phyloP scores from a whole-genome alignment of 2,113 vertebrate genomes.

The Noturus placidus region DNA sequence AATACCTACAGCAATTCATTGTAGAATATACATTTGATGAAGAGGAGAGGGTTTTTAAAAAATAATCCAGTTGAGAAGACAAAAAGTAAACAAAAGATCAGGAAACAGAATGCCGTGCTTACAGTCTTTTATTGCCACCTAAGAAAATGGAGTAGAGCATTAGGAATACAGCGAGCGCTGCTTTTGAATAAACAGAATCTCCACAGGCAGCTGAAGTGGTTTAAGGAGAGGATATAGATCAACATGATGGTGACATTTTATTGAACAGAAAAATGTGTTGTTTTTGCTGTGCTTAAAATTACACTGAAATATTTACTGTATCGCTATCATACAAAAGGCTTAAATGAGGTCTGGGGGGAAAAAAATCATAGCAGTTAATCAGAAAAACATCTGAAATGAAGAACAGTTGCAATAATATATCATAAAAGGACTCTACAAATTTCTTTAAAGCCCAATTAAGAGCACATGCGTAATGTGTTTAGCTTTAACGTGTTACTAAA shows the following conservation, averaged over 20 bases:
- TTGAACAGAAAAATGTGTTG: constrained; percentile 81
- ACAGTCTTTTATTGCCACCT: constrained; percentile 94
- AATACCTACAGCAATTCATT: constrained; percentile 53
- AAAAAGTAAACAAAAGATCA: constrained; percentile 37
- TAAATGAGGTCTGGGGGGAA: constrained; percentile 21
- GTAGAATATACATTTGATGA: constrained; percentile 23
- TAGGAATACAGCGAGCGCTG: constrained; percentile 77
- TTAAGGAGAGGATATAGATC: constrained; percentile 64
- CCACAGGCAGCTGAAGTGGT: constrained; percentile 74
- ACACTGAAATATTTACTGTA: constrained; percentile 81
- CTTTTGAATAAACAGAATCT: constrained; percentile 53
- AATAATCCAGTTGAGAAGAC: constrained; percentile 26
- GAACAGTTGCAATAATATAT: not conserved
- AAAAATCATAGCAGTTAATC: constrained; percentile 24
- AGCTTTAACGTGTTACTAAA: not conserved
- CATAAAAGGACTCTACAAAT: not conserved
- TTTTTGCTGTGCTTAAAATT: constrained; percentile 58
- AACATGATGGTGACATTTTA: constrained; percentile 78
- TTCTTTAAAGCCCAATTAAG: not conserved
- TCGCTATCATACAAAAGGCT: constrained; percentile 58
- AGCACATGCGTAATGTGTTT: not conserved
- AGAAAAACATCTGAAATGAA: not conserved
- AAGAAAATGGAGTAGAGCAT: constrained; percentile 77
- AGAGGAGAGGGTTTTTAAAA: not conserved
- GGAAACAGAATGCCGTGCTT: constrained; percentile 39